Conservation (phyloP, 2,113 vertebrate species). For the Sardina pilchardus region DNA sequence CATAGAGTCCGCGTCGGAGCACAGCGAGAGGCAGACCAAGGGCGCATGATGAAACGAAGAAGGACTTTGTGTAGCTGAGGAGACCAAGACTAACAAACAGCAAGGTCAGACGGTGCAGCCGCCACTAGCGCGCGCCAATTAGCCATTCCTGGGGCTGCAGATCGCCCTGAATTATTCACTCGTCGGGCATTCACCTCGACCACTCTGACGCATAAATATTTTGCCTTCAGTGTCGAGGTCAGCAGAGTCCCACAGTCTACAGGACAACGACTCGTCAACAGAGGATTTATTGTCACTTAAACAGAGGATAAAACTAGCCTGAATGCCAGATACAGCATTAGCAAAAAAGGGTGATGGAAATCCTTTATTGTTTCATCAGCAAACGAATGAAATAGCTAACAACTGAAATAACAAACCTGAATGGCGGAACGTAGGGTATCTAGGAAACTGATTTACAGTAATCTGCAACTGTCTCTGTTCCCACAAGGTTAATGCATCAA, state of each 20-base stretch:
- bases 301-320: neutral
- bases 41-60: constrained; percentile 44
- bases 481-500: neutral
- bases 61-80: constrained; percentile 39
- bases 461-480: neutral
- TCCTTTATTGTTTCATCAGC: neutral
- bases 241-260: constrained; percentile 31
- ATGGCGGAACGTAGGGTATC: neutral
- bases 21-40: constrained; percentile 7
- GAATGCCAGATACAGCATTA: neutral
- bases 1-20: neutral
- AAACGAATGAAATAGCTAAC: neutral
- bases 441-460: neutral
- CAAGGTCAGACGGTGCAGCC: constrained; percentile 47
- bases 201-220: constrained; percentile 45
- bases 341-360: neutral
- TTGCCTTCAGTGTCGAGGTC: constrained; percentile 35
- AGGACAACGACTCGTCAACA: neutral
- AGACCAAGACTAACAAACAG: constrained; percentile 42
- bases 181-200: constrained; percentile 35
- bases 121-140: constrained; percentile 28
- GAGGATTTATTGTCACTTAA: neutral
- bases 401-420: neutral
- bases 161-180: constrained; percentile 43
- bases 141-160: constrained; percentile 34